Percentiles rank a stretch among this genome's conserved stretches.
phyloP scores from a whole-genome alignment of 1,140 invertebrate genomes.

The Drosophila bifasciata region DNA sequence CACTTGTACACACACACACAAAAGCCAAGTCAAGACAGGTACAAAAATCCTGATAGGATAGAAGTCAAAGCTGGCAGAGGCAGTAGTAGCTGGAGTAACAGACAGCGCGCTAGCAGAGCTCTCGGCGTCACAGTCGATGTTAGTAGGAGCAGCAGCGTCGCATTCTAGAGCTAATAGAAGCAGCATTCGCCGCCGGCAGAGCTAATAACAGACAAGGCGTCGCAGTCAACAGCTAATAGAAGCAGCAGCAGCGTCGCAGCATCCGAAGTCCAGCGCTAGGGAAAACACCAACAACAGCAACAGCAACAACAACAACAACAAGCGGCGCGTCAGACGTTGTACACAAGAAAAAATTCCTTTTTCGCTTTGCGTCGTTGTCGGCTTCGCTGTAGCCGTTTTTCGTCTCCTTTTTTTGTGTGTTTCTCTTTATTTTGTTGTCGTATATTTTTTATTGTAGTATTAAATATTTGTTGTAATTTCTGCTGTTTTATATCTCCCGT shows the following conservation, averaged over 20 bases:
- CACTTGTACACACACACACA: slow-evolving; percentile 4
- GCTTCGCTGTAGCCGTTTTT: background rate
- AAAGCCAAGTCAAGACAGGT: slow-evolving; percentile 21
- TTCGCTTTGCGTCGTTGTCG: slow-evolving; percentile 44
- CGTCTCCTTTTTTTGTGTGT: slow-evolving; percentile 55
- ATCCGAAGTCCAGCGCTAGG: slow-evolving; percentile 4
- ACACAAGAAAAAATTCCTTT: slow-evolving; percentile 75
- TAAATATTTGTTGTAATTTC: slow-evolving; percentile 15
- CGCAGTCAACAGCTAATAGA: too few relatives aligned
- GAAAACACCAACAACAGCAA: slow-evolving; percentile 39
- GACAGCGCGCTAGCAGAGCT: too few relatives aligned
- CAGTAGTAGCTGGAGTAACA: background rate
- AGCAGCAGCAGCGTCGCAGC: slow-evolving; percentile 27
- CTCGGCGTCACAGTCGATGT: too few relatives aligned
- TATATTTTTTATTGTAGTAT: slow-evolving; percentile 50
- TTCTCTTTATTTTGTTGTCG: slow-evolving; percentile 14
- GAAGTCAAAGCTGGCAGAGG: too few relatives aligned
- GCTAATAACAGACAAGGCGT: too few relatives aligned
- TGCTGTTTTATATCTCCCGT: background rate
- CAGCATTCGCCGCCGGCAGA: slow-evolving; percentile 5
- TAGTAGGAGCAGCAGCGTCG: too few relatives aligned
- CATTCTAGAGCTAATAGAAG: too few relatives aligned
- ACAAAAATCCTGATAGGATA: too few relatives aligned
- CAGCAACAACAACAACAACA: slow-evolving; percentile 30
- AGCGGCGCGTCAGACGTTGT: slow-evolving; percentile 42